phyloP scores from a whole-genome alignment of 2,888 invertebrate genomes.

The Harpalus rubripes region DNA sequence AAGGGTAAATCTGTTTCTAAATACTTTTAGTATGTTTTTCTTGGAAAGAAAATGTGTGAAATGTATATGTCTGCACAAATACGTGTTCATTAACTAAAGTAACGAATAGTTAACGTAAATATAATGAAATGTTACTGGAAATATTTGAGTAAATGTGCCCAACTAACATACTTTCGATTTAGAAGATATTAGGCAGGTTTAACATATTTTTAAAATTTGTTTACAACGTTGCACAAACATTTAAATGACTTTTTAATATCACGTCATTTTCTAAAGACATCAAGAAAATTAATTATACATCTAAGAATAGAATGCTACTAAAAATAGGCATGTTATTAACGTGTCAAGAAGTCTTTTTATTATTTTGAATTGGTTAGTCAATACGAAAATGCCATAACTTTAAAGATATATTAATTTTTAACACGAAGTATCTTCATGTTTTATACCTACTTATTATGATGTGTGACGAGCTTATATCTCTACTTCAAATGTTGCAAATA shows the following conservation, averaged over 20 bases:
- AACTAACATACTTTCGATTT: slow-evolving; percentile 30
- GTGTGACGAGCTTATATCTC: no score
- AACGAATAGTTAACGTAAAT: slow-evolving; percentile 14
- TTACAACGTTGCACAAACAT: slow-evolving; percentile 5
- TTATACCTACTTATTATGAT: no score
- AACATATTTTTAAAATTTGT: slow-evolving; percentile 38
- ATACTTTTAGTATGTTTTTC: slow-evolving; percentile 32
- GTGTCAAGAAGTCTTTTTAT: no score
- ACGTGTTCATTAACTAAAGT: background rate
- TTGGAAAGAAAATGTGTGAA: slow-evolving; percentile 12
- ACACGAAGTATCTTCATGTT: no score
- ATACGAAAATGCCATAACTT: no score
- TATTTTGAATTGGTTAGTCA: no score
- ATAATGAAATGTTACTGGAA: slow-evolving; percentile 14
- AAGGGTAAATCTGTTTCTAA: slow-evolving; percentile 10
- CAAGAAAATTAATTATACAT: background rate
- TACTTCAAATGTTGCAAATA: no score
- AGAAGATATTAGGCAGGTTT: slow-evolving; percentile 11
- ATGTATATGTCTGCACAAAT: background rate
- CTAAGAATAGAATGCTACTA: no score
- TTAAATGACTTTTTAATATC: slow-evolving; percentile 2
- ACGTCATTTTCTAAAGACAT: background rate
- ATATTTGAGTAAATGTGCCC: slow-evolving; percentile 46
- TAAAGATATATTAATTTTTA: no score
- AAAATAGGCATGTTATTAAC: no score